phyloP scores from a whole-genome alignment of 1,140 invertebrate genomes.

The Sarcophaga peregrina region DNA sequence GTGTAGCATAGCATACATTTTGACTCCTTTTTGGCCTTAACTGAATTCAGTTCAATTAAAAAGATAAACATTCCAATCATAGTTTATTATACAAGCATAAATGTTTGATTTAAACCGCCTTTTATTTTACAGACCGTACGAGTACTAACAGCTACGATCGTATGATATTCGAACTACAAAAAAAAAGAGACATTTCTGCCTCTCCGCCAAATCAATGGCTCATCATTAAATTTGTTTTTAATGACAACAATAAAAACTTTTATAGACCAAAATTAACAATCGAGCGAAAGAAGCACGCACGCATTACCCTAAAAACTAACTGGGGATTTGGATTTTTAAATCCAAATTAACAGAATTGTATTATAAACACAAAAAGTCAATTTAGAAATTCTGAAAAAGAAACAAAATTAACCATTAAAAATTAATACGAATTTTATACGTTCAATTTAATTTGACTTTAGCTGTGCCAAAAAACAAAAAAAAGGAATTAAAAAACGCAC shows the following conservation, averaged over 20 bases:
- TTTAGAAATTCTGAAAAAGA: conserved; percentile 1
- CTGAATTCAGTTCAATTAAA: too few species aligned
- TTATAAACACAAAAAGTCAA: conserved; percentile 33
- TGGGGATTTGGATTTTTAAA: neutral
- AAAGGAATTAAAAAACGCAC: neutral
- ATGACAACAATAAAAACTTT: conserved; percentile 28
- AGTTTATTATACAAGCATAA: neutral
- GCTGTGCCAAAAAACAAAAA: neutral
- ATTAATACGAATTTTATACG: conserved; percentile 23
- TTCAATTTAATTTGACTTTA: neutral
- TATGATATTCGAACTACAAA: too few species aligned
- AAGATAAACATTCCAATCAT: neutral
- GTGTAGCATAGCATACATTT: too few species aligned
- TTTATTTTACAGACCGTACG: neutral
- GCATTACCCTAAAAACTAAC: neutral
- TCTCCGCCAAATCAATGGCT: neutral
- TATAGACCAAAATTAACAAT: conserved; percentile 23
- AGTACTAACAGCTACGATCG: too few species aligned
- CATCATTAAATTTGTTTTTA: conserved; percentile 3
- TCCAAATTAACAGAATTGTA: neutral
- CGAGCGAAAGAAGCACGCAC: neutral
- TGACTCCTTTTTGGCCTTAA: too few species aligned
- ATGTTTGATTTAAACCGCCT: conserved; percentile 8
- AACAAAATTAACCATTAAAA: neutral
- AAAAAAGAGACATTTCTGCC: too few species aligned